Evolutionary conservation across 2,888 invertebrate species (phyloP), one percentile per base, ranked within the genome.

Genomic region (Scrobipalpa costella): DNA sequence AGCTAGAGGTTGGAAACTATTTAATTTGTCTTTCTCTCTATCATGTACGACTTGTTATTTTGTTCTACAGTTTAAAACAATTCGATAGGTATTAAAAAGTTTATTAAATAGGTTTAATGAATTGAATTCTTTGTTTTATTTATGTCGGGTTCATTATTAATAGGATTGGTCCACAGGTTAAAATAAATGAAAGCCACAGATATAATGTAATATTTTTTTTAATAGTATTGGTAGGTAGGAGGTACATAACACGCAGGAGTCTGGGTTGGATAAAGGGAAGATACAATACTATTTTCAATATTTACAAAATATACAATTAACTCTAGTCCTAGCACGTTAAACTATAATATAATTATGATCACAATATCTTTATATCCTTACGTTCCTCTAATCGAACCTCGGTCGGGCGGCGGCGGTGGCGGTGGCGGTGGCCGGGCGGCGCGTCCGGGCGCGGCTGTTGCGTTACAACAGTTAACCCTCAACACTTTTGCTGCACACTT

Each of bases 161-260:
- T n/a, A n/a, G n/a, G n/a, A n/a, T n/a, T n/a, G n/a, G n/a, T n/a
- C n/a, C n/a, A 34, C 5, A 33, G 13, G 13, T 19, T 33, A n/a
- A 3, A 55, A 62, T 58, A 64, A 62, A 59, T 61, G 59, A 67
- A 64, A 55, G 60, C 21, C 64, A 50, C 57, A 57, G 40, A 64
- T 63, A 72, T 74, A 76, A 73, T 89, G 90, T 92, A 91, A 90
- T 92, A 90, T n/a, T 90, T 92, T 90, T 66, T 92, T 92, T 92
- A 92, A 92, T 92, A 91, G 91, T 92, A 92, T 91, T 92, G 92
- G 92, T 92, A 92, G 91, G 91, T 92, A 92, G 89, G 91, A 92
- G 90, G 91, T 92, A 92, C 90, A 92, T 92, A 92, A 92, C 92
- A 92, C 92, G 88, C 92, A 90, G 89, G 89, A 88, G 84, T 88